A percentile compares a stretch with the other conserved stretches of the same genome.
Conservation (phyloP, 2,113 vertebrate genomes). For the Daphoenositta chrysoptera region DNA sequence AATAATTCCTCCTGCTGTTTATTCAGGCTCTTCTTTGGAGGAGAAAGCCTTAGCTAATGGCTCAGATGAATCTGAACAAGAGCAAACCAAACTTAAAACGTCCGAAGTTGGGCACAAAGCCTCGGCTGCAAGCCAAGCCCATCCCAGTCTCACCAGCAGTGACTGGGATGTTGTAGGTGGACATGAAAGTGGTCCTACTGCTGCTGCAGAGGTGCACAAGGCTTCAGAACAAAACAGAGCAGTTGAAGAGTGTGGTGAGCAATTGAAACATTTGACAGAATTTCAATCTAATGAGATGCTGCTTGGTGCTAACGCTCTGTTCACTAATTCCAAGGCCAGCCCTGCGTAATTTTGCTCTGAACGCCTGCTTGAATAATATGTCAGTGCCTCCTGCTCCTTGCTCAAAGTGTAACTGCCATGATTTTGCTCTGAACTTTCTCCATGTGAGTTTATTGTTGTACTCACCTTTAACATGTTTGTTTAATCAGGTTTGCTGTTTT, state of each 20-base stretch:
- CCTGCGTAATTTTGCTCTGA: constrained; percentile 69
- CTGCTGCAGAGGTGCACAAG: constrained; percentile 72
- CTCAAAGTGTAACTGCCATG: constrained; percentile 53
- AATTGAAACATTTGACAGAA: constrained; percentile 44
- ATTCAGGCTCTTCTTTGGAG: constrained; percentile 90
- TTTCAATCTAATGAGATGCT: constrained; percentile 45
- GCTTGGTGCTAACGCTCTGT: constrained; percentile 73
- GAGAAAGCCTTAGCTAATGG: constrained; percentile 88
- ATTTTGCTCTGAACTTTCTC: constrained; percentile 67
- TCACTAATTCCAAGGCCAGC: constrained; percentile 66
- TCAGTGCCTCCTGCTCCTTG: constrained; percentile 52
- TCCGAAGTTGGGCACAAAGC: constrained; percentile 75
- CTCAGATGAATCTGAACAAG: constrained; percentile 79
- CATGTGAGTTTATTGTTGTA: background rate
- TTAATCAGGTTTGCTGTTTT: constrained; percentile 37
- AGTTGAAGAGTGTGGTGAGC: constrained; percentile 89
- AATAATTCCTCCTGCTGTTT: constrained; percentile 78
- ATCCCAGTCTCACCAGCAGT: constrained; percentile 74
- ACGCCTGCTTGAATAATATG: constrained; percentile 65
- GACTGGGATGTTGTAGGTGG: constrained; percentile 76
- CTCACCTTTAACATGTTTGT: constrained; percentile 42
- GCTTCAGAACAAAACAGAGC: constrained; percentile 75
- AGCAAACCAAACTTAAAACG: constrained; percentile 81
- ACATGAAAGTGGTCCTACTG: constrained; percentile 77
- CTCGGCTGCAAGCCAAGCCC: constrained; percentile 76